Conservation (phyloP, 2,888 invertebrate species). For the Andrena fulva region DNA sequence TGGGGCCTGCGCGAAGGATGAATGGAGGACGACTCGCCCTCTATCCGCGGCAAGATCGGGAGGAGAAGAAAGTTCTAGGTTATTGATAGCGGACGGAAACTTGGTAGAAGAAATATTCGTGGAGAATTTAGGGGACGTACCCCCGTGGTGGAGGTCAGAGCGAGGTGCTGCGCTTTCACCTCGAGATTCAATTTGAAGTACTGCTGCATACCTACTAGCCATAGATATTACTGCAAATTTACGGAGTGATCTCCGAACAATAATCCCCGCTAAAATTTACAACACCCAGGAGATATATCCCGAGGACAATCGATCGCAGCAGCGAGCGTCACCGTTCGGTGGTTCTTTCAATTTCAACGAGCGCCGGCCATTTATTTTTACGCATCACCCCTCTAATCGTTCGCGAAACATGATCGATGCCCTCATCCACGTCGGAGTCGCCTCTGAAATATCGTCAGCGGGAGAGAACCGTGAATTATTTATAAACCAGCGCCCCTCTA, state of each 20-base stretch:
- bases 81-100: background rate
- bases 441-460: constrained; percentile 28
- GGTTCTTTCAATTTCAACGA: constrained; percentile 31
- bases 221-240: too few species aligned
- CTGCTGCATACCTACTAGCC: too few species aligned
- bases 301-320: constrained; percentile 15
- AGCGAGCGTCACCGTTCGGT: background rate
- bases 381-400: constrained; percentile 43
- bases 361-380: constrained; percentile 40
- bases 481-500: constrained; percentile 10
- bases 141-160: too few species aligned
- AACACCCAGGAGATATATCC: constrained; percentile 22
- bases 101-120: background rate
- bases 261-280: constrained; percentile 4
- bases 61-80: background rate
- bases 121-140: background rate
- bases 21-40: background rate
- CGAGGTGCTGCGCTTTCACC: too few species aligned
- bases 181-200: too few species aligned
- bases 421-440: constrained; percentile 25
- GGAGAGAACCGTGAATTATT: constrained; percentile 31
- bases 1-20: background rate
- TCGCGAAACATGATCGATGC: constrained; percentile 55
- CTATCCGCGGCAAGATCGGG: background rate
- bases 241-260: too few species aligned